Base-by-base conservation (phyloP, 2,797 vertebrate genomes). In the Schizopygopsis pylzovi region DNA sequence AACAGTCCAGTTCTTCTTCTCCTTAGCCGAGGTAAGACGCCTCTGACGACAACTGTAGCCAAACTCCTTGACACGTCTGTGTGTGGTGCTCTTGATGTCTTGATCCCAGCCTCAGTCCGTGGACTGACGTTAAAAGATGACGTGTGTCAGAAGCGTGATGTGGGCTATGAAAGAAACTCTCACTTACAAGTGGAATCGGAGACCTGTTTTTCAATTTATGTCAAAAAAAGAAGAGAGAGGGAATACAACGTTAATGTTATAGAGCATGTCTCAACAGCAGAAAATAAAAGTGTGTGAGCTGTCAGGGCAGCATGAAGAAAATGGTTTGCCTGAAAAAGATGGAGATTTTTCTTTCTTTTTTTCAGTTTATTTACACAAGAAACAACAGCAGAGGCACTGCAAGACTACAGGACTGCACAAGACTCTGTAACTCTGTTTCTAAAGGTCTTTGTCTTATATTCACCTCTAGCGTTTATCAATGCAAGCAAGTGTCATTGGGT, bases 131-230 rank as follows among this genome's bases (percentile, higher is more conserved):
- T 7, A 39, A 65, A 56, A 83, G 43, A 39, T 49, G 25, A 47
- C 16, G 45, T 22, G 11, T 73, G 41, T 73, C 71, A 47, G 70
- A 73, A 73, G 41, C 3, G 43, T 61, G 76, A 79, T 79, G 54
- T 61, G 56, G 12, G 22, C 22, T 39, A 61, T 75, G 25, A 79
- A 41, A 37, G 15, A 61, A 83, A 75, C 54, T 37, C 41, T 73
- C 70, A 47, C 79, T 81, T 81, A 81, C 63, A 22, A 25, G 33
- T 56, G 37, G 65, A 70, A 81, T 25, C 47, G 16, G 45, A 56
- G 33, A 25, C 22, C 49, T 41, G 70, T 81, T 83, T 61, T 83
- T 76, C 20, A 63, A 75, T 43, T 83, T 65, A 20, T 65, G 56
- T 28, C 52, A 70, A n/a, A 49, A 73, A 28, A 52, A 61, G 20